phyloP scores from a whole-genome alignment of 2,888 invertebrate species.

The Ceriagrion tenellum region DNA sequence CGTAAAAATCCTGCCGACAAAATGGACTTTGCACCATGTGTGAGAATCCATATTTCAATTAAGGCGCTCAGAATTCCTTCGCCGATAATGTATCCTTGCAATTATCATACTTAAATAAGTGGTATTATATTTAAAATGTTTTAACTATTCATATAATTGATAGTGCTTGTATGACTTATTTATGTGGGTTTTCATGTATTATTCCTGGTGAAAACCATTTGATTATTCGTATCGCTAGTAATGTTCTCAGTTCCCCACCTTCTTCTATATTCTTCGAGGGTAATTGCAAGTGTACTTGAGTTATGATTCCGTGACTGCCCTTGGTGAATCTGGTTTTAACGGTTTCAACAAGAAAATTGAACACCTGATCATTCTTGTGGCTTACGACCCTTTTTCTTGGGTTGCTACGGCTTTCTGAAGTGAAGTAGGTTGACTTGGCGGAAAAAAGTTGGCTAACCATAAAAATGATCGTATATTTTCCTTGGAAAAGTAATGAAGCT shows the following conservation, averaged over 20 bases:
- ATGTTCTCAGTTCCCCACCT: neutral
- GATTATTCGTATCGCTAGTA: neutral
- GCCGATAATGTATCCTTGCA: too few species aligned
- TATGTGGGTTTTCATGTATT: too few species aligned
- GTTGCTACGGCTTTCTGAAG: neutral
- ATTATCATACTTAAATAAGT: too few species aligned
- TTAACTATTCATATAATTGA: too few species aligned
- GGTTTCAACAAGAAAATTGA: slow-evolving; percentile 25
- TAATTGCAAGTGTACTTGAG: neutral
- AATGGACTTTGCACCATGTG: too few species aligned
- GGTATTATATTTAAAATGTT: too few species aligned
- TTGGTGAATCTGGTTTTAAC: neutral
- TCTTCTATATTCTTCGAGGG: neutral
- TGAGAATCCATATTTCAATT: too few species aligned
- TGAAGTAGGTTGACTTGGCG: neutral
- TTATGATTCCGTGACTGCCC: slow-evolving; percentile 30
- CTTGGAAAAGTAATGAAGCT: neutral
- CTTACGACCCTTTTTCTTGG: neutral
- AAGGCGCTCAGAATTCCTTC: too few species aligned
- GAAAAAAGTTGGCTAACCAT: neutral
- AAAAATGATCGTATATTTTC: slow-evolving; percentile 4
- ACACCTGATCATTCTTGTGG: neutral
- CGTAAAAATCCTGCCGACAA: too few species aligned
- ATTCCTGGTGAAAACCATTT: neutral
- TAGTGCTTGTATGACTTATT: too few species aligned